Evolutionary conservation across 2,797 vertebrate genomes (phyloP).

Genomic region (Vespertilio murinus): DNA sequence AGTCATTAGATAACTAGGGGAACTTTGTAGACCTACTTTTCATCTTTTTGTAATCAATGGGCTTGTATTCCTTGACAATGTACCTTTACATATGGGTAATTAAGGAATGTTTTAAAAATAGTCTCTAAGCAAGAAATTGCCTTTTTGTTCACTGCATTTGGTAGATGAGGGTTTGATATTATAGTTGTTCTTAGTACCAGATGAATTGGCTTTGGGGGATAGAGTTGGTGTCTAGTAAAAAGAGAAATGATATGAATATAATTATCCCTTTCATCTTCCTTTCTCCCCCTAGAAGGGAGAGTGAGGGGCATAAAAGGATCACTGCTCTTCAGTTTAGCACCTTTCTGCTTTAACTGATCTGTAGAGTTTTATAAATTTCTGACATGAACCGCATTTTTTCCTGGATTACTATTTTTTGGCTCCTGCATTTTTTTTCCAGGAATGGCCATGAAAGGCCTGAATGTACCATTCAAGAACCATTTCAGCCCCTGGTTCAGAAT

Average conservation of each 20-base stretch:
- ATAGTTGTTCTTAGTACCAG: background rate
- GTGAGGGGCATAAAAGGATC: background rate
- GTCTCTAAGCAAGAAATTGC: slow-evolving; percentile 20
- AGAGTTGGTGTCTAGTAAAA: background rate
- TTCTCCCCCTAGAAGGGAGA: background rate
- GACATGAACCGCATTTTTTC: slow-evolving; percentile 30
- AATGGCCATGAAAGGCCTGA: background rate
- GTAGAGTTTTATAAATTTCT: slow-evolving; percentile 44
- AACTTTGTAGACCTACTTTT: background rate
- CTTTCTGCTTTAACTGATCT: slow-evolving; percentile 5
- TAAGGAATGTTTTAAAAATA: background rate
- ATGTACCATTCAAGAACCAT: background rate
- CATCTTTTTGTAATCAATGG: slow-evolving; percentile 14
- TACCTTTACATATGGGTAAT: background rate
- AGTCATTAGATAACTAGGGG: background rate
- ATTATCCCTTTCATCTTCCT: background rate
- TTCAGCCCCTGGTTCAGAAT: background rate
- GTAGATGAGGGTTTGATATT: background rate
- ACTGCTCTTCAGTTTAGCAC: background rate
- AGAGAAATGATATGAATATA: background rate
- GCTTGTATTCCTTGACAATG: background rate
- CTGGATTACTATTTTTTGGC: background rate
- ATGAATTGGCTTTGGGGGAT: background rate
- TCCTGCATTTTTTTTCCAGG: slow-evolving; percentile 19
- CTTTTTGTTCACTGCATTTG: slow-evolving; percentile 30